Conservation (phyloP, 2,797 vertebrate genomes). For the Chiloscyllium punctatum region DNA sequence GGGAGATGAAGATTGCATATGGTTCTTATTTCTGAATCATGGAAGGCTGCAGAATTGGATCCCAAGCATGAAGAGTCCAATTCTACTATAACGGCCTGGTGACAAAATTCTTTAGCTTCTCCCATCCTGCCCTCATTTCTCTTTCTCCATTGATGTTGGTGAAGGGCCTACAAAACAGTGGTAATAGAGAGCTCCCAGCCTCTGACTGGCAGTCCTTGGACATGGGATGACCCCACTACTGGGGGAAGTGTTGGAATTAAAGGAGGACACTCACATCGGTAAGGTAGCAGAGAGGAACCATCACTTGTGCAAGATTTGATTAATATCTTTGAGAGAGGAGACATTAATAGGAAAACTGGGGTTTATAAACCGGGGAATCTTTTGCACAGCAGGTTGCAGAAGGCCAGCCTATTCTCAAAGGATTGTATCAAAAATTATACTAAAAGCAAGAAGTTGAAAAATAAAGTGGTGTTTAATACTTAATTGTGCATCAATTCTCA, state of each 20-base stretch:
- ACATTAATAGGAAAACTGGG: neutral
- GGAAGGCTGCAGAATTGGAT: neutral
- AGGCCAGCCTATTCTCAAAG: neutral
- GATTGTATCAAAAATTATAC: constrained; percentile 24
- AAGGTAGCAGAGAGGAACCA: neutral
- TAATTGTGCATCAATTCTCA: constrained; percentile 12
- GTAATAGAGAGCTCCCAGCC: no score
- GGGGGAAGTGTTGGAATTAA: no score
- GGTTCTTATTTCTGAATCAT: neutral
- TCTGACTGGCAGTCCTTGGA: no score
- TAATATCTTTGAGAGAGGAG: neutral
- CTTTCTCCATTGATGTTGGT: no score
- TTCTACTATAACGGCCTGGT: neutral
- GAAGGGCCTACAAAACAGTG: no score
- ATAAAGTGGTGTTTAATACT: constrained; percentile 18
- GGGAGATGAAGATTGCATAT: neutral
- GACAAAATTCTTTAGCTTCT: neutral
- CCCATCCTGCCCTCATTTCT: no score
- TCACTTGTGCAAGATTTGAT: neutral
- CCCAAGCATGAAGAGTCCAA: no score
- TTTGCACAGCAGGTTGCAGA: neutral
- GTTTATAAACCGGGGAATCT: neutral
- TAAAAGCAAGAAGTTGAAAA: neutral
- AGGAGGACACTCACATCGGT: neutral
- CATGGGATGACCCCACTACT: no score